phyloP scores from a whole-genome alignment of 37 sponge, comb jelly and placozoan genomes.

The Halichondria panicea region DNA sequence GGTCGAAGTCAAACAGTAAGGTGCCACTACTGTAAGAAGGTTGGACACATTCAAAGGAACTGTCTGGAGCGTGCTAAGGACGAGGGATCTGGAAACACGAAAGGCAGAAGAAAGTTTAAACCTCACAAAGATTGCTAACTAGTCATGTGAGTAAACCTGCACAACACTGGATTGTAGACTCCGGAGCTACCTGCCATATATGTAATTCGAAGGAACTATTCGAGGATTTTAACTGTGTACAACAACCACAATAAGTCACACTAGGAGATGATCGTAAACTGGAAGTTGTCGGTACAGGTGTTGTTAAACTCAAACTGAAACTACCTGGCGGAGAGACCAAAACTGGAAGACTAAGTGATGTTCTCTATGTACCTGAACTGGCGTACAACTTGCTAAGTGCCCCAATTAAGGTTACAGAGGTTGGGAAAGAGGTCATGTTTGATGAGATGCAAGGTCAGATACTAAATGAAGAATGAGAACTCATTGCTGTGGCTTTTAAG shows the following conservation, averaged over 20 bases:
- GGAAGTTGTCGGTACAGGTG: conserved; percentile 26
- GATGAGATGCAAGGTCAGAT: conserved; percentile 21
- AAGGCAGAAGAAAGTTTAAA: neutral
- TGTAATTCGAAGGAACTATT: conserved; percentile 19
- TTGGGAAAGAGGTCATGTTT: conserved; percentile 34
- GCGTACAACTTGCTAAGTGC: conserved; percentile 57
- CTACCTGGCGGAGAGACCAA: conserved; percentile 22
- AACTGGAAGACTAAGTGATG: conserved; percentile 32
- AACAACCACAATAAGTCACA: conserved; percentile 32
- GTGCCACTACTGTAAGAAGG: conserved; percentile 42
- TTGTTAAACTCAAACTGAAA: conserved; percentile 33
- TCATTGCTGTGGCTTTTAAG: conserved; percentile 33
- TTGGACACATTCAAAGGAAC: conserved; percentile 40
- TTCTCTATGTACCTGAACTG: conserved; percentile 56
- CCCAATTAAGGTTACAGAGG: conserved; percentile 32
- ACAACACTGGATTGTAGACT: conserved; percentile 46
- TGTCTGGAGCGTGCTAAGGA: conserved; percentile 9
- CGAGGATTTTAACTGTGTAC: conserved; percentile 15
- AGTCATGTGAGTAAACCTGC: conserved; percentile 1
- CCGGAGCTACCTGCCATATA: conserved; percentile 43
- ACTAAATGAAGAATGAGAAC: conserved; percentile 8
- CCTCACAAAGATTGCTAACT: neutral
- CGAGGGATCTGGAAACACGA: neutral
- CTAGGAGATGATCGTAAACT: conserved; percentile 55
- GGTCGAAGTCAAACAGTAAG: neutral